Percentiles rank a stretch among this genome's conserved stretches.
These are phyloP conservation scores for Monopis laevigella DNA, from an alignment of 2,888 invertebrate species.

Conservation along the genomic window DNA sequence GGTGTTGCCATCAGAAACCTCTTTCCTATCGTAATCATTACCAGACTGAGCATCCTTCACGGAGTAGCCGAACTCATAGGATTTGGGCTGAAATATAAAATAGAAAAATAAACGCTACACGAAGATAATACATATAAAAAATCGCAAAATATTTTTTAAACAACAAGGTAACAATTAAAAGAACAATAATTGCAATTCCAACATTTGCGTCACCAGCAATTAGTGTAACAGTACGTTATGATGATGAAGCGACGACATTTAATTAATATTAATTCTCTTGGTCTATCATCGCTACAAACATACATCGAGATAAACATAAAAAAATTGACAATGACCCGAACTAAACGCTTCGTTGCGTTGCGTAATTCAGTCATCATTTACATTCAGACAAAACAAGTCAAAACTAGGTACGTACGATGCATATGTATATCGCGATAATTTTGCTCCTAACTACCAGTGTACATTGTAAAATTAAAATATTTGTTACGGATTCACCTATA, in stretches of 20 bases:
- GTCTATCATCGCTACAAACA: neutral
- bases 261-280: constrained; percentile 3
- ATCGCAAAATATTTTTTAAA: too few relatives aligned
- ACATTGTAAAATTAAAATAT: constrained; percentile 28
- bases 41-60: constrained; percentile 80
- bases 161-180: too few relatives aligned
- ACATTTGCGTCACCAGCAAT: too few relatives aligned
- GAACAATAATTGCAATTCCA: too few relatives aligned
- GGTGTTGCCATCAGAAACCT: constrained; percentile 77
- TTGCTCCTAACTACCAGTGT: neutral
- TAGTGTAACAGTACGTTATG: too few relatives aligned
- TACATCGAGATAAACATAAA: constrained; percentile 1
- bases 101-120: neutral
- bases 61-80: constrained; percentile 82
- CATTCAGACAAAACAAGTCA: constrained; percentile 1
- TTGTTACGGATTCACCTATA: constrained; percentile 37
- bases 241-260: neutral
- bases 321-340: neutral
- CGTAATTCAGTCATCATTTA: constrained; percentile 1
- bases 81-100: constrained; percentile 67
- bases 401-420: neutral
- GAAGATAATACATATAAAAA: too few relatives aligned
- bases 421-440: neutral
- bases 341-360: neutral
- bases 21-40: constrained; percentile 76